These are phyloP conservation scores for Acanthaster planci DNA, from an alignment of 35 echinoderm and acorn worm genomes.

Conservation along the genomic window DNA sequence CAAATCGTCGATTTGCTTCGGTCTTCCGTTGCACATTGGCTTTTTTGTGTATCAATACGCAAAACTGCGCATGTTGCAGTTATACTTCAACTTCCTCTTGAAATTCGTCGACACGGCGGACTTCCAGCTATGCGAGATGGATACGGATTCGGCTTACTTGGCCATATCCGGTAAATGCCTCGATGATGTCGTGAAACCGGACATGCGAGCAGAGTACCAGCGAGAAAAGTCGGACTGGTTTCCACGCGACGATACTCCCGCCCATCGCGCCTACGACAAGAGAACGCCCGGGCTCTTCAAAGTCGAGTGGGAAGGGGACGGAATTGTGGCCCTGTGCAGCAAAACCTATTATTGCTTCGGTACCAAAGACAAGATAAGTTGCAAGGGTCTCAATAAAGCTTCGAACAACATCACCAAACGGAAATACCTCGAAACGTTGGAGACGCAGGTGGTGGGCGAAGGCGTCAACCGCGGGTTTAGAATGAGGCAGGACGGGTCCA, in stretches of 20 bases:
- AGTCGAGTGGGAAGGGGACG: constrained; percentile 42
- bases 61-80: constrained; percentile 15
- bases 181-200: constrained; percentile 37
- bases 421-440: background rate
- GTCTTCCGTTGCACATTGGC: constrained; percentile 29
- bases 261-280: constrained; percentile 43
- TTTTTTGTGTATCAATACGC: constrained; percentile 32
- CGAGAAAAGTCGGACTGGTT: constrained; percentile 37
- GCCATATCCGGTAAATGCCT: constrained; percentile 16
- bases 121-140: constrained; percentile 26
- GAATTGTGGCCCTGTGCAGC: constrained; percentile 31
- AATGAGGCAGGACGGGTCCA: background rate
- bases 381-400: constrained; percentile 21
- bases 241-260: constrained; percentile 14
- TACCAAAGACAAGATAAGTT: constrained; percentile 28
- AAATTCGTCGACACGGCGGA: constrained; percentile 16
- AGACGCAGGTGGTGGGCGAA: background rate
- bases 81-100: constrained; percentile 11
- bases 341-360: constrained; percentile 56
- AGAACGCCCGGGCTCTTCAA: constrained; percentile 56
- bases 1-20: constrained; percentile 10
- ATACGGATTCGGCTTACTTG: background rate
- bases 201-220: background rate
- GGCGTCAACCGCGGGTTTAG: constrained; percentile 25
- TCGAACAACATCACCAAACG: constrained; percentile 36